Evolutionary conservation across 2,888 invertebrate species (phyloP).

Genomic region (Lepidonotus clava): DNA sequence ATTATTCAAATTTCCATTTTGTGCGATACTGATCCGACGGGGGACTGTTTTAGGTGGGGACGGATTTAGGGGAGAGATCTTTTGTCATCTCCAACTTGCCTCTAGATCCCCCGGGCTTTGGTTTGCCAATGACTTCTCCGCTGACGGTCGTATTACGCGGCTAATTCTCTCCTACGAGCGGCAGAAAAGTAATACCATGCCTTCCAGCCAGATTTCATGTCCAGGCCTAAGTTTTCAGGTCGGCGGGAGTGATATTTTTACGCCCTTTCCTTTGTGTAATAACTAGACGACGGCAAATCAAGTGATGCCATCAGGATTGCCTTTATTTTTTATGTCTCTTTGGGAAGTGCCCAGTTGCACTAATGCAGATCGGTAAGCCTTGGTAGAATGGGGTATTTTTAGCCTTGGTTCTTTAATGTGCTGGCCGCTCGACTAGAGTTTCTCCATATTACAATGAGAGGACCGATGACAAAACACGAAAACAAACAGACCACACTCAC

Average conservation of each 20-base stretch:
- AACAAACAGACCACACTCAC: background rate
- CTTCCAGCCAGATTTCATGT: background rate
- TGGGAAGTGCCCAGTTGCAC: background rate
- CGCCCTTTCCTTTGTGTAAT: background rate
- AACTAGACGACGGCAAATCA: background rate
- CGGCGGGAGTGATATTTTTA: background rate
- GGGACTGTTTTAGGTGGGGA: background rate
- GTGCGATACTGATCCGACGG: constrained; percentile 19
- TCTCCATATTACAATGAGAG: too few species aligned
- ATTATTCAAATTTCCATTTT: constrained; percentile 49
- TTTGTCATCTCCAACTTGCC: constrained; percentile 49
- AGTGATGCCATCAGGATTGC: background rate
- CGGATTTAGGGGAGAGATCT: constrained; percentile 30
- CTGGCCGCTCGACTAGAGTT: too few species aligned
- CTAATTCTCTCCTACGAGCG: constrained; percentile 21
- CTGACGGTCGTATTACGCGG: constrained; percentile 15
- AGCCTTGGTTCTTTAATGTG: background rate
- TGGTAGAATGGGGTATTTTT: background rate
- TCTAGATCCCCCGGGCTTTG: constrained; percentile 10
- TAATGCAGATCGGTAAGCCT: background rate
- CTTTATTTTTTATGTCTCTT: too few species aligned
- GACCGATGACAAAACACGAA: too few species aligned
- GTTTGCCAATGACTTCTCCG: constrained; percentile 27
- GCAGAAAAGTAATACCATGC: constrained; percentile 37
- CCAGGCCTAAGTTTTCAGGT: background rate